Conservation (phyloP, 2,888 invertebrate species). For the Chaitophorus viminalis region DNA sequence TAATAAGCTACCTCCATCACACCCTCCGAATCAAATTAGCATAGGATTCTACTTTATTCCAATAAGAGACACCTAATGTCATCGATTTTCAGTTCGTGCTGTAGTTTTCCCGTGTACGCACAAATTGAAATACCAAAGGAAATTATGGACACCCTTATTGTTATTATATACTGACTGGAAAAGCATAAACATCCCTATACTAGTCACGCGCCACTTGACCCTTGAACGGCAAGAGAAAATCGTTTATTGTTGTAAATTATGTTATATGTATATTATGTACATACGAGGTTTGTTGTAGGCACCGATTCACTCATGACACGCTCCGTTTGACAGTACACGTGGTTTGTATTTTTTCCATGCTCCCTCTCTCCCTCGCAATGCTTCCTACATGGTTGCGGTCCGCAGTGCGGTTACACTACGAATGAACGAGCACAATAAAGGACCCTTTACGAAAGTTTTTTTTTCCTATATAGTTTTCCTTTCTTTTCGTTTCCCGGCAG, state of each 20-base stretch:
- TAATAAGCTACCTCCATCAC: too few relatives aligned
- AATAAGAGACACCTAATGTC: too few relatives aligned
- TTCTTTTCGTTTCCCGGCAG: background rate
- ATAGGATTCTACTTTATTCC: too few relatives aligned
- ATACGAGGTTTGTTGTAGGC: constrained; percentile 31
- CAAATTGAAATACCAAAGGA: constrained; percentile 33
- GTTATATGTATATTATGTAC: background rate
- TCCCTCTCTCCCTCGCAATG: background rate
- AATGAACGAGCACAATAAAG: constrained; percentile 5
- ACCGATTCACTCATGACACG: constrained; percentile 53
- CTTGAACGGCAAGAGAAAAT: constrained; percentile 39
- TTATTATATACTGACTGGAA: background rate
- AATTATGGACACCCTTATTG: constrained; percentile 12
- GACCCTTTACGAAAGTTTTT: constrained; percentile 16
- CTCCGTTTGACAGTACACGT: constrained; percentile 51
- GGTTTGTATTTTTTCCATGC: background rate
- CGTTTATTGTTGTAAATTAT: constrained; percentile 48
- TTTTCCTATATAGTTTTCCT: constrained; percentile 7
- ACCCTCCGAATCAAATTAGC: too few relatives aligned
- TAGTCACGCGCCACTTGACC: constrained; percentile 59
- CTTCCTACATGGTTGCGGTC: constrained; percentile 28
- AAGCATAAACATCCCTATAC: constrained; percentile 10
- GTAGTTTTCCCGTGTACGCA: too few relatives aligned
- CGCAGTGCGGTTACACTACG: constrained; percentile 7
- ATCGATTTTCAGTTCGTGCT: too few relatives aligned